Percentiles rank a stretch among this genome's conserved stretches.
Evolutionary conservation across 2,113 vertebrate species (phyloP).

Genomic region (Aptenodytes patagonicus): DNA sequence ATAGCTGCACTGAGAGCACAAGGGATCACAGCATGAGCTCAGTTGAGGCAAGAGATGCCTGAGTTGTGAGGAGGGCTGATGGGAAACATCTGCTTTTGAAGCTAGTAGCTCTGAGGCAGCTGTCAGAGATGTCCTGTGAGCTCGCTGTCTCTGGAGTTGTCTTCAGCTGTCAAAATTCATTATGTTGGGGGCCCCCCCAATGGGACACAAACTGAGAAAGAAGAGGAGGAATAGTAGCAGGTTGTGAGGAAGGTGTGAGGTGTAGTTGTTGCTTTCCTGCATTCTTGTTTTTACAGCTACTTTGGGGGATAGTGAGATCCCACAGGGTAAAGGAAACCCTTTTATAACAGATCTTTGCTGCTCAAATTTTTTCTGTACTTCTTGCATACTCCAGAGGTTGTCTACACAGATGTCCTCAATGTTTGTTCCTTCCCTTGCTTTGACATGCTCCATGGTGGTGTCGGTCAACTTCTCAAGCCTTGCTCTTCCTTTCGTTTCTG

Average conservation of each 20-base stretch:
- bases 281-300: not conserved
- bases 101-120: not conserved
- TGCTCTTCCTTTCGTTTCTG: not conserved
- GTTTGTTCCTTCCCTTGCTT: not conserved
- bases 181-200: not conserved
- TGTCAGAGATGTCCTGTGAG: not conserved
- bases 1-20: not conserved
- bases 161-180: not conserved
- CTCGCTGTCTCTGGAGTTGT: not conserved
- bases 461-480: not conserved
- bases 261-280: not conserved
- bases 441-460: not conserved
- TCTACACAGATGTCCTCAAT: not conserved
- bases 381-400: not conserved
- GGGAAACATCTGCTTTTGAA: conserved; percentile 41
- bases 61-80: not conserved
- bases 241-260: not conserved
- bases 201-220: not conserved
- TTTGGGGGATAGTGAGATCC: not conserved
- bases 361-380: not conserved
- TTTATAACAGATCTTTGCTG: not conserved
- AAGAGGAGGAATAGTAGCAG: not conserved
- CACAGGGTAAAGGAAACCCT: not conserved
- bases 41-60: not conserved
- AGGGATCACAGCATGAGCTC: not conserved